Evolutionary conservation across 1,140 invertebrate species (phyloP).

Genomic region (Rhopalosiphum padi): DNA sequence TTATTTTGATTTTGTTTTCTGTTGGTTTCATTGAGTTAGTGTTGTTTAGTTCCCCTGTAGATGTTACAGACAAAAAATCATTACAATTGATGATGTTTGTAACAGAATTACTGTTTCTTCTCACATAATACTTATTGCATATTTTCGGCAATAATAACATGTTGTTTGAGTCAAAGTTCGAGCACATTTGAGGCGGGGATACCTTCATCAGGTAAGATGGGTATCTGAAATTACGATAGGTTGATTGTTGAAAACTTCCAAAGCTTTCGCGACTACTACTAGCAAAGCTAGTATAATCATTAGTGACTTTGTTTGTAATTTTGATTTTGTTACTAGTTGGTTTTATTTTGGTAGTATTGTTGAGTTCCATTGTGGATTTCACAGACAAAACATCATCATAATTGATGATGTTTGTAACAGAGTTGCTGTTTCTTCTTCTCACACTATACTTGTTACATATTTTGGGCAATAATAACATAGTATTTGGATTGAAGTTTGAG

Average conservation of each 20-base stretch:
- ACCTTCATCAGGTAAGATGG: not conserved
- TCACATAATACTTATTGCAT: not conserved
- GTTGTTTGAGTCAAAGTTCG: not conserved
- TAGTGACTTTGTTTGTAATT: not conserved
- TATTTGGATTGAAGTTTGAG: not conserved
- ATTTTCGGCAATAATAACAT: not conserved
- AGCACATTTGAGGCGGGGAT: not conserved
- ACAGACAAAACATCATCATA: not conserved
- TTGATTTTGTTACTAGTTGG: not conserved
- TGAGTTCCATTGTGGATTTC: not conserved
- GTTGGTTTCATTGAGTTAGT: not conserved
- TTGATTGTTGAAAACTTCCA: not conserved
- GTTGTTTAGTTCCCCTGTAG: not conserved
- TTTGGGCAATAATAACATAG: slow-evolving; percentile 3
- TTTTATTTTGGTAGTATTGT: not conserved
- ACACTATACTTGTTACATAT: not conserved
- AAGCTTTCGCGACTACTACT: not conserved
- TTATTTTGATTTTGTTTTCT: not conserved
- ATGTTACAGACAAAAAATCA: not conserved
- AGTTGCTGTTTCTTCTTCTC: not conserved
- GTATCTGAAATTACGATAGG: not conserved
- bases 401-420: not conserved
- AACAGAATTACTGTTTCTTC: not conserved
- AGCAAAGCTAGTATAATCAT: not conserved
- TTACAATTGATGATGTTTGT: not conserved